These are phyloP conservation scores for Aphidoletes aphidimyza DNA, from an alignment of 2,888 invertebrate species.

Conservation along the genomic window DNA sequence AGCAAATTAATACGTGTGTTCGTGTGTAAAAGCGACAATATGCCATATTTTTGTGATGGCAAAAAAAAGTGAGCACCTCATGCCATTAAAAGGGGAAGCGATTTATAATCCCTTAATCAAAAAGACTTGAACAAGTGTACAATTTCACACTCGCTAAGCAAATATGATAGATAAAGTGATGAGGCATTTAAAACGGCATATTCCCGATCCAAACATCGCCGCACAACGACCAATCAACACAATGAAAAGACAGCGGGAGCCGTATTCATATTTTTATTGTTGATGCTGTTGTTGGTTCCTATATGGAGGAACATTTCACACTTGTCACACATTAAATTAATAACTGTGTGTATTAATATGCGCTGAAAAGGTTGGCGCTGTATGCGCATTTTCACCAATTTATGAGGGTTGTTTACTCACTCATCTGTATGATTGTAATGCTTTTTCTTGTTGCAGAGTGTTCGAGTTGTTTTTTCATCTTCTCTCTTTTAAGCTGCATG, in stretches of 20 bases:
- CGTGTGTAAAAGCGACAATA: slow-evolving; percentile 44
- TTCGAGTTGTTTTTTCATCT: too few relatives aligned
- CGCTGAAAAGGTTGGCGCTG: background rate
- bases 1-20: background rate
- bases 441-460: background rate
- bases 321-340: slow-evolving; percentile 42
- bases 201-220: background rate
- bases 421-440: slow-evolving; percentile 20
- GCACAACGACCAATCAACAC: slow-evolving; percentile 33
- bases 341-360: slow-evolving; percentile 2
- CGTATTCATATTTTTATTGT: background rate
- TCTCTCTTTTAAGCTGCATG: too few relatives aligned
- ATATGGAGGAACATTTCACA: background rate
- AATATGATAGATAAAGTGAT: slow-evolving; percentile 56
- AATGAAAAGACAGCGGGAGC: background rate
- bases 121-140: slow-evolving; percentile 58
- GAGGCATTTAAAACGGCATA: slow-evolving; percentile 55
- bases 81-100: slow-evolving; percentile 7
- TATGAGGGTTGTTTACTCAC: slow-evolving; percentile 24
- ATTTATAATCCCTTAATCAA: slow-evolving; percentile 55
- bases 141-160: slow-evolving; percentile 59
- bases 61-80: background rate
- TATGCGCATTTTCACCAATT: background rate
- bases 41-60: background rate
- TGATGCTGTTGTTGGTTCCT: background rate